Percentiles rank a stretch among this genome's conserved stretches.
Evolutionary conservation across 2,888 invertebrate genomes (phyloP).

Genomic region (Heteromurus nitidus): DNA sequence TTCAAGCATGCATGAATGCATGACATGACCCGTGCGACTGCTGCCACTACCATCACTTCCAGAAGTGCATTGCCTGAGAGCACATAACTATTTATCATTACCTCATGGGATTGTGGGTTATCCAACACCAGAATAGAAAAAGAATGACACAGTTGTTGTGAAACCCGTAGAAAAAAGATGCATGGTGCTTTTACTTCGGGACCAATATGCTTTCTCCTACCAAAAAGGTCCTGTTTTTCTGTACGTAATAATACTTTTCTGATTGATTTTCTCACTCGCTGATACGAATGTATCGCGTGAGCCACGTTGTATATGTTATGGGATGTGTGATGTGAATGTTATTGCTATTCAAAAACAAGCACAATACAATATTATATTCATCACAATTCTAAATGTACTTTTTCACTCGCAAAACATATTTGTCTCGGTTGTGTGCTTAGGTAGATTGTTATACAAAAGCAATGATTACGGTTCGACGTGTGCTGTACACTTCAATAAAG

Average conservation of each 20-base stretch:
- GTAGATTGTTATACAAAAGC: not conserved
- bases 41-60: not conserved
- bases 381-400: not conserved
- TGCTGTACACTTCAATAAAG: too few relatives aligned
- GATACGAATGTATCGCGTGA: not conserved
- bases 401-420: not conserved
- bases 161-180: not conserved
- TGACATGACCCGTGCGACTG: slow-evolving; percentile 28
- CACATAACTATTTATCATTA: slow-evolving; percentile 3
- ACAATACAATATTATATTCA: not conserved
- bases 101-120: slow-evolving; percentile 41
- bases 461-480: too few relatives aligned
- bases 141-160: not conserved
- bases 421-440: not conserved
- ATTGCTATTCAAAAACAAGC: not conserved
- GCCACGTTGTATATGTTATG: not conserved
- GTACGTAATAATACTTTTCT: slow-evolving; percentile 25
- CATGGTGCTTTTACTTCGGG: too few relatives aligned
- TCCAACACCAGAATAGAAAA: slow-evolving; percentile 11
- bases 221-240: not conserved
- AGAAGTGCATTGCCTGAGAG: too few relatives aligned
- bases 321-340: too few relatives aligned
- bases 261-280: slow-evolving; percentile 55
- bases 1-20: slow-evolving; percentile 11
- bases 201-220: not conserved